Evolutionary conservation across 2,113 vertebrate species (phyloP), one percentile per base, ranked within the genome.

Genomic region (Rana temporaria): DNA sequence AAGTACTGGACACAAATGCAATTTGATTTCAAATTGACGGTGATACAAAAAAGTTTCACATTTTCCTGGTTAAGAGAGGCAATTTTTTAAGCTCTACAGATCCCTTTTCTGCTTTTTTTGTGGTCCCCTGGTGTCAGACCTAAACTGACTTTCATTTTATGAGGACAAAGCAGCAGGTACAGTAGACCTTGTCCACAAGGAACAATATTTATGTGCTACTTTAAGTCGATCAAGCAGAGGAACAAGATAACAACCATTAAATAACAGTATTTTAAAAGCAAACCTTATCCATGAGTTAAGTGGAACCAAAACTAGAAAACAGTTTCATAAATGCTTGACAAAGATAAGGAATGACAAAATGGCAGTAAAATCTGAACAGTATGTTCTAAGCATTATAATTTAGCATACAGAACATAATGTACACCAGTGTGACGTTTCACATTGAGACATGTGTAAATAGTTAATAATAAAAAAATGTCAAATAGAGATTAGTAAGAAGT

Each of bases 201-300:
- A 82, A 68, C 42, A 34, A 60, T 76, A 76, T 82, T 76, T 75
- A 82, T 82, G 80, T 82, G 64, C 81, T 65, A 76, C 63, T 83
- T 76, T 76, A 68, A 66, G 72, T 83, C 64, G 64, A 83, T 83
- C 34, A 83, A 83, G 55, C 81, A 76, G 71, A 67, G 71, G 71
- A 76, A 83, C 71, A 83, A 83, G 63, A 83, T 83, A 83, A 83
- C 72, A 83, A 60, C 72, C 71, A 30, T 30, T 30, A 83, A 76
- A 83, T 83, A 68, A 68, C 71, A 68, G 63, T 75, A 75, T 67
- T 82, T 82, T 82, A 59, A 67, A 20, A 83, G 17, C 15, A 34
- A 53, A 52, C 26, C 56, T 83, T 76, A 68, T 68, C 63, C 16
- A n/a, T 52, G 71, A 68, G 48, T 17, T 57, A 26, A 57, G 81